These are phyloP conservation scores for Eurypyga helias DNA, from an alignment of 2,113 vertebrate species.

Conservation along the genomic window DNA sequence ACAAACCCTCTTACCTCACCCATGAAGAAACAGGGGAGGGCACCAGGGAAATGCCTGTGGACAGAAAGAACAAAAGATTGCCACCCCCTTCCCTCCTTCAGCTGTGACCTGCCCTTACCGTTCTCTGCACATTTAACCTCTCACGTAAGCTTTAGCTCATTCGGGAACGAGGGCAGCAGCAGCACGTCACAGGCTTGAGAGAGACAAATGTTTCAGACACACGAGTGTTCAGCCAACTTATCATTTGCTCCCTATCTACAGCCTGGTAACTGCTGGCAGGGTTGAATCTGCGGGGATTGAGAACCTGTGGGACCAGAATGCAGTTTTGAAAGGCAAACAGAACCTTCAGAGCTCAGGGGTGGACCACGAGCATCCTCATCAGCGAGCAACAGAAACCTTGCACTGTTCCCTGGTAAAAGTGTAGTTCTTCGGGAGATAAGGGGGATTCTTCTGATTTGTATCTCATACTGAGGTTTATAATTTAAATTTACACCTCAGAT, in stretches of 20 bases:
- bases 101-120: neutral
- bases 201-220: neutral
- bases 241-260: neutral
- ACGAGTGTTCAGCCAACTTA: neutral
- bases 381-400: neutral
- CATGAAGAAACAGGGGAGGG: neutral
- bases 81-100: neutral
- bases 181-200: neutral
- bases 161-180: neutral
- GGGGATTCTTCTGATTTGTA: neutral
- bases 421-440: neutral
- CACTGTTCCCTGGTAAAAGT: neutral
- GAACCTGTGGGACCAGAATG: neutral
- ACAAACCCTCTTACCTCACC: neutral
- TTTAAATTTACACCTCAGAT: neutral
- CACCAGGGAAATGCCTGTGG: neutral
- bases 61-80: neutral
- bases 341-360: neutral
- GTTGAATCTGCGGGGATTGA: neutral
- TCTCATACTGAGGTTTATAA: neutral
- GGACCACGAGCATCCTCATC: neutral
- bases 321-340: neutral
- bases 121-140: neutral
- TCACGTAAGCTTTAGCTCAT: neutral
- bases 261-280: neutral